These are phyloP conservation scores for Potorous gilbertii DNA, from an alignment of 2,797 vertebrate genomes.

Conservation along the genomic window DNA sequence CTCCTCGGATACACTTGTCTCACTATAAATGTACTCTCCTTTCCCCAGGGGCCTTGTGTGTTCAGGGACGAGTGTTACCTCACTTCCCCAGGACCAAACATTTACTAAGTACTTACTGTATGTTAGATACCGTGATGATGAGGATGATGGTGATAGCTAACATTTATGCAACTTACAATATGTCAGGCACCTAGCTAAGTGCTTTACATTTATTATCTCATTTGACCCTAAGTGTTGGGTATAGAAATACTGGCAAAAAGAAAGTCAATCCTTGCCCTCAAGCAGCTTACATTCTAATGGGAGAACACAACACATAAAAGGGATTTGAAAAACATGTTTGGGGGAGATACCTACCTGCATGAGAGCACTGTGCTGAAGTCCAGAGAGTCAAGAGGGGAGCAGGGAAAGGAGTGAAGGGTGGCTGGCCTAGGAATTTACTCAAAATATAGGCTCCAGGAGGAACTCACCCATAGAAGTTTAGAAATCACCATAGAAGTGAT, in stretches of 20 bases:
- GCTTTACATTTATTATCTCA: background rate
- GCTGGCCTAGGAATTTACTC: background rate
- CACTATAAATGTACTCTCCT: background rate
- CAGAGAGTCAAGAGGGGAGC: background rate
- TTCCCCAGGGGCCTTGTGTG: background rate
- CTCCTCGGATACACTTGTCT: background rate
- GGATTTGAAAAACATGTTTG: background rate
- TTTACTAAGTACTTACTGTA: no score
- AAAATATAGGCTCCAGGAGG: background rate
- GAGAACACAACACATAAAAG: background rate
- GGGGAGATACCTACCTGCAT: background rate
- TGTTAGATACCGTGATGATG: background rate
- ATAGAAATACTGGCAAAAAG: background rate
- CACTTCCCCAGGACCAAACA: background rate
- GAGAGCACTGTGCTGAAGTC: no score
- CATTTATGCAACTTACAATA: background rate
- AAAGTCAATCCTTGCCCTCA: background rate
- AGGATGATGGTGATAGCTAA: background rate
- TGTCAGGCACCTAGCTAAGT: background rate
- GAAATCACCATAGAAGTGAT: background rate
- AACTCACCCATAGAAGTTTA: background rate
- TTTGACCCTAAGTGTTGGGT: background rate
- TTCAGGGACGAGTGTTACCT: background rate
- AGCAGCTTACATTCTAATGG: background rate
- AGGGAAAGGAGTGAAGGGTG: background rate